Evolutionary conservation across 1,140 invertebrate genomes (phyloP), one percentile per base, ranked within the genome.

Genomic region (Halyomorpha halys): DNA sequence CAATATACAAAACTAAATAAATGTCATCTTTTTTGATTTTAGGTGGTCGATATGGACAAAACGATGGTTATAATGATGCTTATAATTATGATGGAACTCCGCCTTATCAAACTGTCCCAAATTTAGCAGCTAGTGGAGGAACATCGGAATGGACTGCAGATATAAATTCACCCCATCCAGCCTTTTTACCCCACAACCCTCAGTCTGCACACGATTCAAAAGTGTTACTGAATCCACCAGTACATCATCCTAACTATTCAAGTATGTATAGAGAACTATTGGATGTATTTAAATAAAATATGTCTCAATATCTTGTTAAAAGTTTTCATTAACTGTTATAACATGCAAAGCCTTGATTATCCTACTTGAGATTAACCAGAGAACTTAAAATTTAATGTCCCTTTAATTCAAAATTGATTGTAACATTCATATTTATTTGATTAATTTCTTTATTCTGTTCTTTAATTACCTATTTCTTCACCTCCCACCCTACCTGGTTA

Each of bases 81-180:
- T 86, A 85, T 71, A 79, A 82, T 13, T 89, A 86, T 70, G 88
- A 91, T 69, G 79, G 81, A 56, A 80, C 82, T 66, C 70, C 73
- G 16, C 80, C 85, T 62, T 93, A 90, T 74, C 89, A 90, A 76
- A 86, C 87, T 63, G 91, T 93, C 70, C 89, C 90, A 16, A 85
- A 82, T 68, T 81, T 79, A 1, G 69, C 54, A 69, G 70, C 63
- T 77, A 78, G 27, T 73, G 70, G 64, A 49, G 67, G 62, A 54
- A 66, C 76, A 49, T 76, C 76, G 34, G 67, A 76, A 75, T 15
- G 75, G 73, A 27, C 54, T n/a, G 71, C 72, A 6, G 71, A 76
- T 19, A 70, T 75, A 27, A 74, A 45, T 39, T 23, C 80, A 69
- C 79, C 74, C 49, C 82, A 80, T 73, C 80, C 77, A 39, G 80